phyloP scores from a whole-genome alignment of 2,797 vertebrate genomes.

The Sebastes matsubarae region DNA sequence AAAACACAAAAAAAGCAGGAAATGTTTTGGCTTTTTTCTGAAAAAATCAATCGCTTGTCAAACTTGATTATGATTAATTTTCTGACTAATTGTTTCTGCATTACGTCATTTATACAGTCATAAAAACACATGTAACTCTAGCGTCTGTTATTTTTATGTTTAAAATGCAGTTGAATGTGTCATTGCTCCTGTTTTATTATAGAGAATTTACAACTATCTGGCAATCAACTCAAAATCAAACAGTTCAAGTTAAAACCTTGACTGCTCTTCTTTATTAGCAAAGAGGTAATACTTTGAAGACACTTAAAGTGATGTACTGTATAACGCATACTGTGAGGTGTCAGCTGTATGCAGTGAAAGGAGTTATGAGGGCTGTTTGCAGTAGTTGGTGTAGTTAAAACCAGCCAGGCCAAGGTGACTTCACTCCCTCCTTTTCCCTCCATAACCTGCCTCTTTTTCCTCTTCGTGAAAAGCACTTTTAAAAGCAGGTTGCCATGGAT shows the following conservation, averaged over 20 bases:
- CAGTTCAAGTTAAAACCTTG: background rate
- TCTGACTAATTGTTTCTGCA: background rate
- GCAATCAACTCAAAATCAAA: background rate
- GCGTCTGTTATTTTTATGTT: background rate
- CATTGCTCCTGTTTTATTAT: background rate
- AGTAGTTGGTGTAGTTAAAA: conserved; percentile 39
- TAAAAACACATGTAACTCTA: background rate
- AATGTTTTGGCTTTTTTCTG: background rate
- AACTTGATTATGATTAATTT: background rate
- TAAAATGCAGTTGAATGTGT: background rate
- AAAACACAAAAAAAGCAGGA: background rate
- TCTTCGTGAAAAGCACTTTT: conserved; percentile 73
- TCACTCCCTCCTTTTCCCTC: conserved; percentile 36
- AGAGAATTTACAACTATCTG: background rate
- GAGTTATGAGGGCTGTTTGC: conserved; percentile 20
- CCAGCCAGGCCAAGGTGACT: conserved; percentile 66
- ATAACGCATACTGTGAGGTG: background rate
- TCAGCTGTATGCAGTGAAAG: background rate
- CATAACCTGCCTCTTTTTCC: conserved; percentile 56
- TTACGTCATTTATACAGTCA: background rate
- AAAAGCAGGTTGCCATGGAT: conserved; percentile 81
- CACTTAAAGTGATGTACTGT: background rate
- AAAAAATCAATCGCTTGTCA: background rate
- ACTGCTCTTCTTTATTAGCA: background rate
- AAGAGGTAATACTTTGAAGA: background rate